Evolutionary conservation across 2,113 vertebrate species (phyloP).

Genomic region (Pogona vitticeps): DNA sequence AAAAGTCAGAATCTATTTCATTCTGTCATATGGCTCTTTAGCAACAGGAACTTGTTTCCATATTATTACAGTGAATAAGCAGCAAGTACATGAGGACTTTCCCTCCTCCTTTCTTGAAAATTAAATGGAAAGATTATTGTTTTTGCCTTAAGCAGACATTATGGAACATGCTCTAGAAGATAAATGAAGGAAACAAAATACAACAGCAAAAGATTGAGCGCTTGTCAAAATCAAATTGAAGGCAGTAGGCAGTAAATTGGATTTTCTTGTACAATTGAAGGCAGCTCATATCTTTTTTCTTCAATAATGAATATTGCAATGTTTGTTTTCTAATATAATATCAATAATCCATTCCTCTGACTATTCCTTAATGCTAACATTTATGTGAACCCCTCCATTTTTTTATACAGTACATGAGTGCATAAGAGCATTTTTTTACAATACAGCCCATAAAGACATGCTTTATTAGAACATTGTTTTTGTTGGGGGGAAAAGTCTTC

Average conservation of each 20-base stretch:
- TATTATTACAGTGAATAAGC: slow-evolving; percentile 60
- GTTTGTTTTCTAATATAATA: slow-evolving; percentile 60
- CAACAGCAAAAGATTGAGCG: slow-evolving; percentile 55
- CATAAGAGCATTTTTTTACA: slow-evolving; percentile 40
- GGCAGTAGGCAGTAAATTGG: slow-evolving; percentile 71
- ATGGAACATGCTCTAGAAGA: slow-evolving; percentile 63
- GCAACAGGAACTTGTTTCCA: slow-evolving; percentile 63
- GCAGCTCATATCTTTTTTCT: slow-evolving; percentile 62
- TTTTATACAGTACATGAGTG: slow-evolving; percentile 50
- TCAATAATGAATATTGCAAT: slow-evolving; percentile 70
- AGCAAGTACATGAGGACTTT: slow-evolving; percentile 59
- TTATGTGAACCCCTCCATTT: slow-evolving; percentile 33
- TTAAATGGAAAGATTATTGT: slow-evolving; percentile 73
- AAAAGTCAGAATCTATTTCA: slow-evolving; percentile 65
- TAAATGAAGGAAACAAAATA: slow-evolving; percentile 62
- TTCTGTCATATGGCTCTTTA: slow-evolving; percentile 68
- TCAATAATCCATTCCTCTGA: slow-evolving; percentile 63
- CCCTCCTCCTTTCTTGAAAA: slow-evolving; percentile 50
- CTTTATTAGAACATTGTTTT: slow-evolving; percentile 28
- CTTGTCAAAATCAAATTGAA: slow-evolving; percentile 75
- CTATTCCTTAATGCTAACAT: slow-evolving; percentile 63
- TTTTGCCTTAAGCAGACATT: slow-evolving; percentile 70
- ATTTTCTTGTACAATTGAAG: slow-evolving; percentile 75
- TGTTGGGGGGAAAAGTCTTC: too few species aligned
- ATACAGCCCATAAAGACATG: slow-evolving; percentile 37